Conservation (phyloP, 2,113 vertebrate genomes). For the Corythoichthys intestinalis region DNA sequence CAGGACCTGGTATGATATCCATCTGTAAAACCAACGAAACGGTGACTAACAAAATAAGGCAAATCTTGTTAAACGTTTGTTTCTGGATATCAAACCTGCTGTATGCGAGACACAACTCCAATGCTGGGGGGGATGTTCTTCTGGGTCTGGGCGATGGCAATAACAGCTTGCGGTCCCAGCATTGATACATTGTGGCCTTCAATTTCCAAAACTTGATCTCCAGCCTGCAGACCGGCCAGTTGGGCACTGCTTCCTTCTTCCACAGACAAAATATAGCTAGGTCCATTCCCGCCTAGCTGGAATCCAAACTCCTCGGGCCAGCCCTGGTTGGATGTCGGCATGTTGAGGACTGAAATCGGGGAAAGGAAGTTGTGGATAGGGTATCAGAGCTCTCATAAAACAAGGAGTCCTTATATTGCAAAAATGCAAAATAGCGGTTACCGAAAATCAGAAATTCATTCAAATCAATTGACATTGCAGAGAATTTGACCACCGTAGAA, state of each 20-base stretch:
- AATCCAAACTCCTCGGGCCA: conserved; percentile 98
- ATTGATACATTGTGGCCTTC: conserved; percentile 86
- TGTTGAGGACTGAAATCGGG: conserved; percentile 71
- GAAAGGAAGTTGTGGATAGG: not conserved
- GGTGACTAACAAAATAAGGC: not conserved
- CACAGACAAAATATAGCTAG: conserved; percentile 90
- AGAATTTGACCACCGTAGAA: conserved; percentile 8
- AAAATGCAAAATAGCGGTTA: not conserved
- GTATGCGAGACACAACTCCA: conserved; percentile 86
- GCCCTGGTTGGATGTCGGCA: conserved; percentile 86
- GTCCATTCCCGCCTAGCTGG: conserved; percentile 82
- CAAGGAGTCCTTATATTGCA: not conserved
- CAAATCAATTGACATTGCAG: conserved; percentile 26
- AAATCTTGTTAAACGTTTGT: not conserved
- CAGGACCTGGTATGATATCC: conserved; percentile 69
- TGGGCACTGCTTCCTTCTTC: conserved; percentile 90
- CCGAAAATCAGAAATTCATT: not conserved
- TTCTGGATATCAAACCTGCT: conserved; percentile 58
- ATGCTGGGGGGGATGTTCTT: conserved; percentile 90
- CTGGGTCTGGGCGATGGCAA: conserved; percentile 80
- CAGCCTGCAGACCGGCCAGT: conserved; percentile 81
- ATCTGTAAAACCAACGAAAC: conserved; percentile 47
- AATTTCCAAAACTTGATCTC: conserved; percentile 93
- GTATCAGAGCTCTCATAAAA: not conserved
- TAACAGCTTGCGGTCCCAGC: conserved; percentile 73